phyloP scores from a whole-genome alignment of 2,888 invertebrate genomes.

The Keiferia lycopersicella region DNA sequence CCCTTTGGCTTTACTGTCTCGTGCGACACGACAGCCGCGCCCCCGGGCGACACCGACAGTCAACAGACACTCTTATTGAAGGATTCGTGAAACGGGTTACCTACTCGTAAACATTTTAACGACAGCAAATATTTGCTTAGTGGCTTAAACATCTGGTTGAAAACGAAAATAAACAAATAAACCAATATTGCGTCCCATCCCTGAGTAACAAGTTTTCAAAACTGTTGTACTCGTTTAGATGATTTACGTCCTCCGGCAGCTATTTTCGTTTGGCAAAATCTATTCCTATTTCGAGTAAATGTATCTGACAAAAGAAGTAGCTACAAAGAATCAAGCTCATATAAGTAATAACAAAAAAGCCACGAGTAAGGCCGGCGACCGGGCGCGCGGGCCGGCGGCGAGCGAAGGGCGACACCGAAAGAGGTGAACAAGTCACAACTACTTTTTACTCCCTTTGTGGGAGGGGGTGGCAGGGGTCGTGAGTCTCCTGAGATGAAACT shows the following conservation, averaged over 20 bases:
- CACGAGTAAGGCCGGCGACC: constrained; percentile 54
- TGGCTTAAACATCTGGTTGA: constrained; percentile 38
- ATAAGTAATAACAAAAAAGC: constrained; percentile 44
- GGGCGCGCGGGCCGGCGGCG: constrained; percentile 47
- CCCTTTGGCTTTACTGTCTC: constrained; percentile 50
- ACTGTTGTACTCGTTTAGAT: background rate
- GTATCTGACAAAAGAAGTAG: constrained; percentile 17
- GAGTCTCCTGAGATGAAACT: constrained; percentile 78
- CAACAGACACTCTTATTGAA: constrained; percentile 30
- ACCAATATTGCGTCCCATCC: background rate
- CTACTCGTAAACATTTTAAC: constrained; percentile 25
- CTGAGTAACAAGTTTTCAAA: background rate
- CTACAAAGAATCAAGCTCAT: constrained; percentile 18
- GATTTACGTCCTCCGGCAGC: background rate
- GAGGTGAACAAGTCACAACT: constrained; percentile 81
- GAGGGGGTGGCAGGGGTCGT: constrained; percentile 63
- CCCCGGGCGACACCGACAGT: constrained; percentile 45
- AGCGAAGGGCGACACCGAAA: constrained; percentile 77
- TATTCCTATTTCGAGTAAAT: constrained; percentile 1
- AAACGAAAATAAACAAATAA: background rate
- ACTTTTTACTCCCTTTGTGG: constrained; percentile 78
- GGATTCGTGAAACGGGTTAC: constrained; percentile 31
- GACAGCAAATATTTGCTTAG: constrained; percentile 39
- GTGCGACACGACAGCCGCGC: constrained; percentile 35
- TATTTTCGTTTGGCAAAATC: background rate